phyloP scores from a whole-genome alignment of 2,888 invertebrate genomes.

The Agonopterix arenella region DNA sequence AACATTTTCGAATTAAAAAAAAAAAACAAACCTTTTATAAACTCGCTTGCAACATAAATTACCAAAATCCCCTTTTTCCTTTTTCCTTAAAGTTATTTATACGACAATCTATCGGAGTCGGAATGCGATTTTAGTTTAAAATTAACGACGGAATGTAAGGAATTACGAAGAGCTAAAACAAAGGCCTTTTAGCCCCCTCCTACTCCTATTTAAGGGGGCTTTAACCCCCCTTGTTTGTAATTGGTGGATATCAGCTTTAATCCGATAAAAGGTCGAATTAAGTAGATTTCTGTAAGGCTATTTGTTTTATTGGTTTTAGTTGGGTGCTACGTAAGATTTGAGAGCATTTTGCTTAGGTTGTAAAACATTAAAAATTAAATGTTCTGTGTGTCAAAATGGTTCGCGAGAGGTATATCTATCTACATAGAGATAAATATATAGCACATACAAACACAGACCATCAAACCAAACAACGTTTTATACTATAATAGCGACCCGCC shows the following conservation, averaged over 20 bases:
- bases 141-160: conserved; percentile 56
- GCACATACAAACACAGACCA: too few relatives aligned
- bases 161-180: conserved; percentile 31
- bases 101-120: conserved; percentile 45
- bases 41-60: conserved; percentile 8
- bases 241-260: conserved; percentile 35
- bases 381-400: too few relatives aligned
- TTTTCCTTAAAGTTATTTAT: conserved; percentile 43
- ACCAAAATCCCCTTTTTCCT: not conserved
- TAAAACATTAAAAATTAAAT: too few relatives aligned
- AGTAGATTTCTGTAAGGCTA: conserved; percentile 25
- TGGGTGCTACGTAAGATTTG: not conserved
- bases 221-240: conserved; percentile 26
- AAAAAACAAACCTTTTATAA: conserved; percentile 9
- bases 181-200: not conserved
- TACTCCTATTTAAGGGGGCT: not conserved
- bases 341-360: too few relatives aligned
- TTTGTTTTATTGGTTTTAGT: conserved; percentile 21
- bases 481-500: too few relatives aligned
- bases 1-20: conserved; percentile 5
- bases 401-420: too few relatives aligned
- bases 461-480: too few relatives aligned
- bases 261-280: conserved; percentile 44
- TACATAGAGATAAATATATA: too few relatives aligned
- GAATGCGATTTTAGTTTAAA: conserved; percentile 55